Evolutionary conservation across 2,888 invertebrate genomes (phyloP).

Genomic region (Chromoteleia sp.): DNA sequence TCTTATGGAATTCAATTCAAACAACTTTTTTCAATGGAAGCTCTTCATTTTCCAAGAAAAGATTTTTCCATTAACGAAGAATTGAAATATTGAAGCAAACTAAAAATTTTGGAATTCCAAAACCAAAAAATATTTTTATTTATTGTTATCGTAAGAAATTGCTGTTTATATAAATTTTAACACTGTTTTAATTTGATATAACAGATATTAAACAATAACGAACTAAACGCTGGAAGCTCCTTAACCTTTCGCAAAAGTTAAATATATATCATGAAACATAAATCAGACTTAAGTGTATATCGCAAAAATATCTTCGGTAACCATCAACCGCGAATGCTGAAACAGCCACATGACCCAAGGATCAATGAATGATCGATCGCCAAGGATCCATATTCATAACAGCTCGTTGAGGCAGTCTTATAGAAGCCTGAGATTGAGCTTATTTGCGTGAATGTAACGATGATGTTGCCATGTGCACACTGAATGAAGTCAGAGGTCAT

Average conservation of each 20-base stretch:
- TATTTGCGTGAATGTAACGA: conserved; percentile 81
- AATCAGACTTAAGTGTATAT: too few relatives aligned
- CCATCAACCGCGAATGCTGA: conserved; percentile 68
- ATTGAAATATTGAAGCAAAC: too few relatives aligned
- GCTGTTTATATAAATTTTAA: neutral
- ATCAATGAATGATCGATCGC: conserved; percentile 82
- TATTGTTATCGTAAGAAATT: too few relatives aligned
- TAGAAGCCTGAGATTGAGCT: conserved; percentile 69
- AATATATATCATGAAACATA: too few relatives aligned
- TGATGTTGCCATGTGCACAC: conserved; percentile 80
- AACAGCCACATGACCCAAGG: conserved; percentile 81
- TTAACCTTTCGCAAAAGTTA: conserved; percentile 25
- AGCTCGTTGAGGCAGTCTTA: conserved; percentile 67
- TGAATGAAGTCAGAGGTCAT: conserved; percentile 81
- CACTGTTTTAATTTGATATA: neutral
- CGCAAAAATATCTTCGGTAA: too few relatives aligned
- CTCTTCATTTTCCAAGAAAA: too few relatives aligned
- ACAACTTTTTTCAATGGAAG: too few relatives aligned
- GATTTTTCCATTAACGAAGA: too few relatives aligned
- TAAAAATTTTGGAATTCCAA: too few relatives aligned
- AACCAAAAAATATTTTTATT: too few relatives aligned
- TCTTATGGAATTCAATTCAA: too few relatives aligned
- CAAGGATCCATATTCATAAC: conserved; percentile 79
- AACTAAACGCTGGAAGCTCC: conserved; percentile 3
- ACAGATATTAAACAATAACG: neutral